Percentiles rank a stretch among this genome's conserved stretches.
phyloP scores from a whole-genome alignment of 2,113 vertebrate species.

The Amia ocellicauda region DNA sequence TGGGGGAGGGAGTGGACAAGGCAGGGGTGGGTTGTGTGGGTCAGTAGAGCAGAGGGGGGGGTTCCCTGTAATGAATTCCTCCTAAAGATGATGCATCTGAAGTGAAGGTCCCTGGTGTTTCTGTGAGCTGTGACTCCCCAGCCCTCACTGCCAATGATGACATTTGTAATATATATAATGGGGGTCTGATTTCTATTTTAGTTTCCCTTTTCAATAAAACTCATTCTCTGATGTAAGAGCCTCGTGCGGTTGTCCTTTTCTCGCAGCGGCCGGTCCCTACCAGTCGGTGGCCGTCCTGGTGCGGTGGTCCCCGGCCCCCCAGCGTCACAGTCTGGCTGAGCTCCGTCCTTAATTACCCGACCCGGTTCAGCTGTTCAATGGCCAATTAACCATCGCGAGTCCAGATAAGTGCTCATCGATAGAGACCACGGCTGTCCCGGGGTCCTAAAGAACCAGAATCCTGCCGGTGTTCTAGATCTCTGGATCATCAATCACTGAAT shows the following conservation, averaged over 20 bases:
- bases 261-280: neutral
- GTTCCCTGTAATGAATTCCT: constrained; percentile 49
- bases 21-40: constrained; percentile 9
- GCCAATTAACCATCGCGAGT: too few relatives aligned
- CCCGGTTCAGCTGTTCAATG: too few relatives aligned
- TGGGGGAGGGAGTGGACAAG: constrained; percentile 13
- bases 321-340: too few relatives aligned
- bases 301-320: too few relatives aligned
- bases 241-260: constrained; percentile 5
- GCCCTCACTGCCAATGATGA: constrained; percentile 55
- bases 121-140: constrained; percentile 17
- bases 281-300: too few relatives aligned
- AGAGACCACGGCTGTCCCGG: too few relatives aligned
- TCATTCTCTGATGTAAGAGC: constrained; percentile 19
- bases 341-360: too few relatives aligned
- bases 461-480: too few relatives aligned
- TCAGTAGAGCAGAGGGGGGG: constrained; percentile 16
- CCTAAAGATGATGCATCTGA: constrained; percentile 50
- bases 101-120: constrained; percentile 30
- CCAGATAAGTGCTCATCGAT: too few relatives aligned
- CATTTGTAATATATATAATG: constrained; percentile 36
- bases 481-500: too few relatives aligned
- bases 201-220: constrained; percentile 13
- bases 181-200: neutral
- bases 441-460: too few relatives aligned